Conservation (phyloP, 2,113 vertebrate species). For the Callocephalon fimbriatum region DNA sequence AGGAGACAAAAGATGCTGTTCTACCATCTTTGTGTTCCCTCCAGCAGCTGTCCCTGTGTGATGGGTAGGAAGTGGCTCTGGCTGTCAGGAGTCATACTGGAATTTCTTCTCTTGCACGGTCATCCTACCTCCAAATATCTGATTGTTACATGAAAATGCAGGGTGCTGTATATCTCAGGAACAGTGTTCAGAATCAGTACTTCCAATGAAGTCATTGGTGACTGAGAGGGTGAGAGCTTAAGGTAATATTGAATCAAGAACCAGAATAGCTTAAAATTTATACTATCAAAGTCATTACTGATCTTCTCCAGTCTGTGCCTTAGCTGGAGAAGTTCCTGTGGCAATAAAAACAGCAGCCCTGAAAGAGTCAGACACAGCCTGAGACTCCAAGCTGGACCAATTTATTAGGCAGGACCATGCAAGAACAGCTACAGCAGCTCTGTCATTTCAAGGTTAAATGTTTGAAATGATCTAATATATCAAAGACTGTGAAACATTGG, state of each 20-base stretch:
- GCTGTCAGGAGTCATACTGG: background rate
- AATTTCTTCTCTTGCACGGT: background rate
- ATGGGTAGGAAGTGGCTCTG: background rate
- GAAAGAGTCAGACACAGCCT: background rate
- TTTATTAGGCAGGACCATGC: background rate
- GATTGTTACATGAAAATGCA: background rate
- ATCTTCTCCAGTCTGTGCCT: background rate
- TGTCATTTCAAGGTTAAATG: slow-evolving; percentile 19
- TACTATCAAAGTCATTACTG: background rate
- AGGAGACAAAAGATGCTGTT: background rate
- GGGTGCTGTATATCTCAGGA: background rate
- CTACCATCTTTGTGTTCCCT: background rate
- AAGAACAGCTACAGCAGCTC: background rate
- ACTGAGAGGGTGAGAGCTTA: background rate
- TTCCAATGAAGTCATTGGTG: background rate
- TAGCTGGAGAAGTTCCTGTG: background rate
- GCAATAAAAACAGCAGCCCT: background rate
- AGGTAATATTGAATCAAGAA: background rate
- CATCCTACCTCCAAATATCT: background rate
- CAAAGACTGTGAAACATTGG: background rate
- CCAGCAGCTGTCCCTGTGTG: background rate
- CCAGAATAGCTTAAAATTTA: background rate
- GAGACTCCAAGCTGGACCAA: background rate
- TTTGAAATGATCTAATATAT: background rate
- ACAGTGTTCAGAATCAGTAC: background rate